Evolutionary conservation across 2,888 invertebrate genomes (phyloP).

Genomic region (Caenorhabditis zanzibari): DNA sequence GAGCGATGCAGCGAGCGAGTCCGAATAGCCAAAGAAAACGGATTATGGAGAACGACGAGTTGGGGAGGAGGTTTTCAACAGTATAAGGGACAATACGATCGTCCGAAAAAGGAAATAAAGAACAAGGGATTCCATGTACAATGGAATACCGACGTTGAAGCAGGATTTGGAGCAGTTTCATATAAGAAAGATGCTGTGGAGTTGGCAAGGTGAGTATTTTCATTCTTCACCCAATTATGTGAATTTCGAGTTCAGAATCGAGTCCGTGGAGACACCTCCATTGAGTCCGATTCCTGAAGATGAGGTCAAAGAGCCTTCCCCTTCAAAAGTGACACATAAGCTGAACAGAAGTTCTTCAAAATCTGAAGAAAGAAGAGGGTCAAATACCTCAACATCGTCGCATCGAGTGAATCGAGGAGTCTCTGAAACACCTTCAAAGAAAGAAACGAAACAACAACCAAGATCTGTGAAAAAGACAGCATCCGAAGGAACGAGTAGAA

Average conservation of each 20-base stretch:
- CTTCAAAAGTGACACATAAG: constrained; percentile 26
- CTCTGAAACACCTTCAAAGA: constrained; percentile 65
- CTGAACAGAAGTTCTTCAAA: constrained; percentile 31
- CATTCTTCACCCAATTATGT: neutral
- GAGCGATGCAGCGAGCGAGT: constrained; percentile 79
- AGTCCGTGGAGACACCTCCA: constrained; percentile 51
- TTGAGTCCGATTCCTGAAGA: constrained; percentile 63
- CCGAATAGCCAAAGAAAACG: constrained; percentile 81
- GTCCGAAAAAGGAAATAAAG: constrained; percentile 71
- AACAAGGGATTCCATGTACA: constrained; percentile 77
- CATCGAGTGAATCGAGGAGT: constrained; percentile 44
- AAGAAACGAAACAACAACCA: constrained; percentile 35
- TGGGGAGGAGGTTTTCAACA: constrained; percentile 81
- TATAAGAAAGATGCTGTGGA: constrained; percentile 37
- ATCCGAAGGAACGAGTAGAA: constrained; percentile 64
- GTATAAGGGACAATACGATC: constrained; percentile 80
- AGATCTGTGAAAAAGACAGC: constrained; percentile 58
- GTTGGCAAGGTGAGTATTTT: constrained; percentile 37
- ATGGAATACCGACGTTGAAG: constrained; percentile 76
- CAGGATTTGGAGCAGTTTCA: constrained; percentile 17
- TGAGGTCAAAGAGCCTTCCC: constrained; percentile 50
- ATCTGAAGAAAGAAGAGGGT: constrained; percentile 62
- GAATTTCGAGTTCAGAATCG: constrained; percentile 27
- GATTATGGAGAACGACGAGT: constrained; percentile 80
- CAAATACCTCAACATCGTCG: constrained; percentile 34